Base-by-base conservation (phyloP, 2,888 invertebrate genomes). In the Drepanosiphum platanoidis region DNA sequence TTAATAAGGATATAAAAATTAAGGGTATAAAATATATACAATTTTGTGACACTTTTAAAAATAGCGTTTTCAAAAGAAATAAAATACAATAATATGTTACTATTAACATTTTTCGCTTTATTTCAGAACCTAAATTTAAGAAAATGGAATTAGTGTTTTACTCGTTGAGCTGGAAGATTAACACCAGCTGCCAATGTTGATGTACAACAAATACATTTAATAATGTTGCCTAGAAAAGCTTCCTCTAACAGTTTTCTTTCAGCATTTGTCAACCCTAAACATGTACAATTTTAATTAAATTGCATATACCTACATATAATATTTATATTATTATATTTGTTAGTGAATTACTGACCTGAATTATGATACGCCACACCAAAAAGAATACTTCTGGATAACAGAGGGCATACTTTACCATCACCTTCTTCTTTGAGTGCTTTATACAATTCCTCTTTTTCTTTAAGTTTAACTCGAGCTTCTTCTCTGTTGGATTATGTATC, bases 171-270 rank as follows among this genome's bases (percentile, higher is more conserved):
- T 22, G 98, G 98, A 88, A 99, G 92, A 92, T 99, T 99, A 42
- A 99, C 97, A 4, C 98, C 98, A 34, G 98, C 98, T n/a, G 98
- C 98, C 87, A 99, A 91, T 0, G 98, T 99, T 0, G 98, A 97
- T 0, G 98, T 99, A 89, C 97, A 98, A 89, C 97, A 96, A 87
- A 99, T 92, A 46, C 97, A 95, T 87, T 94, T 95, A 58, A 99
- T 90, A n/a, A 93, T 93, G 0, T 96, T 96, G n/a, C 92, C 91
- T 87, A 94, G 92, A 89, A 95, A 97, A 1, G 93, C 95, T 86
- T 95, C 95, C 90, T 98, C 98, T 27, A 98, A 91, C 80, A 96
- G 91, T 87, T 92, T 92, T 46, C 98, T 91, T 91, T 99, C 98
- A 88, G 97, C 97, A 11, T 92, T 92, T 4, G 96, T 96, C 71